phyloP scores from a whole-genome alignment of 1,140 invertebrate genomes.

The Lepidotrigona ventralis region DNA sequence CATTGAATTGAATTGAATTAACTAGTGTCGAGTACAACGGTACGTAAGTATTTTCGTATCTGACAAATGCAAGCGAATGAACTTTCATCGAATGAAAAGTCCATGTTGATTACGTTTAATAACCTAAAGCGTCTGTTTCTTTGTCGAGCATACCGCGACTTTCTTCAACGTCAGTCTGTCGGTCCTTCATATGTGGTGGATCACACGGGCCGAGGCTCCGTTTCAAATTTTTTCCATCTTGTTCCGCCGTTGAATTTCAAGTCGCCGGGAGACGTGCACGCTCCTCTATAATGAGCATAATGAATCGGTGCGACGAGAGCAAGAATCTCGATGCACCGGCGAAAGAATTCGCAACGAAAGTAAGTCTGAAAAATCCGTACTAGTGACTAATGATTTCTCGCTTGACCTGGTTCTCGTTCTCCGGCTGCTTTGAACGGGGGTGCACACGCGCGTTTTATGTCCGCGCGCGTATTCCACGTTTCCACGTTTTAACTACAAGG shows the following conservation, averaged over 20 bases:
- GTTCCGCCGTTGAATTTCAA: constrained; percentile 1
- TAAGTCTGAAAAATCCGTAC: constrained; percentile 51
- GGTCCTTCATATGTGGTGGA: background rate
- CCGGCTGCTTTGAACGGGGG: constrained; percentile 21
- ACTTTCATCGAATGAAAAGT: background rate
- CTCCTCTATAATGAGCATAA: constrained; percentile 6
- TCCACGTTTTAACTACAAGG: constrained; percentile 63
- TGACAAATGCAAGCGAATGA: background rate
- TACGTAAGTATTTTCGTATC: background rate
- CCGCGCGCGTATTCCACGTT: constrained; percentile 47
- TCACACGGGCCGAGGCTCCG: background rate
- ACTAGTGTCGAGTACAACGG: too few relatives aligned
- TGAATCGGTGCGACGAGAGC: constrained; percentile 7
- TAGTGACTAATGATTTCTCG: constrained; percentile 71
- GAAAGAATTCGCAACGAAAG: constrained; percentile 23
- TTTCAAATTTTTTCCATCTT: constrained; percentile 1
- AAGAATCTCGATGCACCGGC: background rate
- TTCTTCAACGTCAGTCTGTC: background rate
- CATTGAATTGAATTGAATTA: background rate
- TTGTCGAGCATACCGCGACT: background rate
- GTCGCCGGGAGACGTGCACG: background rate
- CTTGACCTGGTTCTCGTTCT: constrained; percentile 65
- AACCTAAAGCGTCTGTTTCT: background rate
- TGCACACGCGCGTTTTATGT: constrained; percentile 31
- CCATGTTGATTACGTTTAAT: background rate